phyloP scores from a whole-genome alignment of 2,797 vertebrate genomes.

The Eurystomus glaucurus region DNA sequence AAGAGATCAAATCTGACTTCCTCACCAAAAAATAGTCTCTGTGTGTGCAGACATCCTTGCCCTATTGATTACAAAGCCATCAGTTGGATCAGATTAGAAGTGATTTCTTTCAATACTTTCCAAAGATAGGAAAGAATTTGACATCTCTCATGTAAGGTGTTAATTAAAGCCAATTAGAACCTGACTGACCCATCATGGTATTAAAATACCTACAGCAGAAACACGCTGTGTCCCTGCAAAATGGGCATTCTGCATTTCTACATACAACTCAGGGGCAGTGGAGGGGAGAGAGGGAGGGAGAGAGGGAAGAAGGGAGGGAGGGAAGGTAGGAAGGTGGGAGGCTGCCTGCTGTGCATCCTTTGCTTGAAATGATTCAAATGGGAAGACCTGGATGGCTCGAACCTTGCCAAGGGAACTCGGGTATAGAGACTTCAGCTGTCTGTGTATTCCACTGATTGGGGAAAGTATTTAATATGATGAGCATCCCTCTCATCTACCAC shows the following conservation, averaged over 20 bases:
- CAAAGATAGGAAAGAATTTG: neutral
- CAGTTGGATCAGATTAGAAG: neutral
- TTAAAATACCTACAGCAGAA: conserved; percentile 6
- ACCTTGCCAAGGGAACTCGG: neutral
- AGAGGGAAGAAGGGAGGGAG: no score
- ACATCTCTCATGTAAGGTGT: neutral
- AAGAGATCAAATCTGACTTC: conserved; percentile 8
- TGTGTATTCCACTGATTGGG: neutral
- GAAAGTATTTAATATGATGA: neutral
- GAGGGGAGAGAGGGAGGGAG: neutral
- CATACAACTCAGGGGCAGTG: neutral
- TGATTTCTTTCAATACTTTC: neutral
- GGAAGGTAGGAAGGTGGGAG: neutral
- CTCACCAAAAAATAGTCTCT: neutral
- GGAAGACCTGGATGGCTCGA: neutral
- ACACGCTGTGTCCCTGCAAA: neutral
- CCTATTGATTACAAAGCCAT: neutral
- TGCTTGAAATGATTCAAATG: neutral
- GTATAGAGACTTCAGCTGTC: neutral
- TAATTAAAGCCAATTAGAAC: conserved; percentile 47
- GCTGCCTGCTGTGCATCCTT: neutral
- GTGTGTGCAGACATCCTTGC: neutral
- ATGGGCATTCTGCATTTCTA: neutral
- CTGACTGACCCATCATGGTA: neutral
- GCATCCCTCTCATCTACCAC: neutral